These are phyloP conservation scores for Coelopa pilipes DNA, from an alignment of 2,888 invertebrate species.

Conservation along the genomic window DNA sequence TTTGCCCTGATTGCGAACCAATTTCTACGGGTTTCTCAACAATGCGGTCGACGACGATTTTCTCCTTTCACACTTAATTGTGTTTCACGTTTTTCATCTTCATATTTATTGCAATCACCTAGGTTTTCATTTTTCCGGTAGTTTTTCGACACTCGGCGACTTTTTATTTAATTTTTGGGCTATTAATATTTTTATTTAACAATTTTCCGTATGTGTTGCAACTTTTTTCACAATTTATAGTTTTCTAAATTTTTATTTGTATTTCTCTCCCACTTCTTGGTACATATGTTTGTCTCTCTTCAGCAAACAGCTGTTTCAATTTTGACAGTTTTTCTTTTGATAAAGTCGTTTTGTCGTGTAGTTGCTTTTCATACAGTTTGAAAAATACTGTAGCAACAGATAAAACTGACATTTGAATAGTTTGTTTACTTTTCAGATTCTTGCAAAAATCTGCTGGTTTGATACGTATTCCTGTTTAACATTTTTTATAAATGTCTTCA, in stretches of 20 bases:
- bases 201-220: conserved; percentile 24
- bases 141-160: background rate
- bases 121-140: background rate
- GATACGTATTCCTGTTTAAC: too few species aligned
- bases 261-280: background rate
- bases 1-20: background rate
- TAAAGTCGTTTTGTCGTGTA: too few species aligned
- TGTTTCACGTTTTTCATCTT: background rate
- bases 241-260: background rate
- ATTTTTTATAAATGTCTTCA: conserved; percentile 46
- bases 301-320: conserved; percentile 13
- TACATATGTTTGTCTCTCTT: conserved; percentile 10
- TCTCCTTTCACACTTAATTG: too few species aligned
- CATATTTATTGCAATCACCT: background rate
- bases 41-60: too few species aligned
- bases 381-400: too few species aligned
- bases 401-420: too few species aligned
- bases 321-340: background rate
- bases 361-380: too few species aligned
- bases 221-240: background rate
- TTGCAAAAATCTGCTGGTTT: too few species aligned
- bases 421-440: too few species aligned
- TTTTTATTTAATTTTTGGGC: background rate
- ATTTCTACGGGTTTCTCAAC: too few species aligned
- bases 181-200: conserved; percentile 4